Evolutionary conservation across 2,888 invertebrate species (phyloP), one percentile per base, ranked within the genome.

Genomic region (Parnassius apollo): DNA sequence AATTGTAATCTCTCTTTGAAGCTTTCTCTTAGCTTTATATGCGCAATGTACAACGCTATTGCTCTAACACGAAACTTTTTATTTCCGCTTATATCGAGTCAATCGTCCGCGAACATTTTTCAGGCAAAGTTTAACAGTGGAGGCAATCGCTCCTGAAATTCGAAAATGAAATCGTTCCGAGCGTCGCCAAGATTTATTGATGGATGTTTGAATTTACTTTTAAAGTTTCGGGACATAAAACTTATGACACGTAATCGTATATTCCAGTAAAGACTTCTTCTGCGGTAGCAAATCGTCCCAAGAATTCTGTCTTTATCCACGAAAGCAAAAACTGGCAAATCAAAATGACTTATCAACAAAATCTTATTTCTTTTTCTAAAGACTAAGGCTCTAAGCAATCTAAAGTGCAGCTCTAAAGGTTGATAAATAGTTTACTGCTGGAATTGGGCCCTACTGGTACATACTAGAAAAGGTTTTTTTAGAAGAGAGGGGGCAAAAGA

Each of bases 121-220:
- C 91, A 91, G 88, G 88, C 89, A 91, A 91, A 91, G 88, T 91
- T 91, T 90, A 91, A 91, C 91, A 91, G 88, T 89, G 83, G 89
- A 87, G 88, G 89, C 90, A 91, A 91, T 91, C 90, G 91, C 83
- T 91, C 88, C 91, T 89, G 91, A 91, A 91, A 91, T 91, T 89
- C 91, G 91, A 91, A 91, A 91, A 91, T 91, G 91, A 91, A 91
- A 91, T 90, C 91, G 90, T 89, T 86, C 85, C 80, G 83, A 89
- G 88, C 89, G 89, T 88, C 91, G 88, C 91, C 85, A 87, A 91
- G 91, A 91, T 91, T 91, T 91, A 91, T 91, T 87, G 91, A 89
- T 90, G 85, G 84, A 90, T 89, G 90, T 87, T 91, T 88, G 84
- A 89, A 90, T 91, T 90, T 90, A 88, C 90, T 91, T 90, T 85